Conservation (phyloP, 2,888 invertebrate species). For the Pimpla rufipes region DNA sequence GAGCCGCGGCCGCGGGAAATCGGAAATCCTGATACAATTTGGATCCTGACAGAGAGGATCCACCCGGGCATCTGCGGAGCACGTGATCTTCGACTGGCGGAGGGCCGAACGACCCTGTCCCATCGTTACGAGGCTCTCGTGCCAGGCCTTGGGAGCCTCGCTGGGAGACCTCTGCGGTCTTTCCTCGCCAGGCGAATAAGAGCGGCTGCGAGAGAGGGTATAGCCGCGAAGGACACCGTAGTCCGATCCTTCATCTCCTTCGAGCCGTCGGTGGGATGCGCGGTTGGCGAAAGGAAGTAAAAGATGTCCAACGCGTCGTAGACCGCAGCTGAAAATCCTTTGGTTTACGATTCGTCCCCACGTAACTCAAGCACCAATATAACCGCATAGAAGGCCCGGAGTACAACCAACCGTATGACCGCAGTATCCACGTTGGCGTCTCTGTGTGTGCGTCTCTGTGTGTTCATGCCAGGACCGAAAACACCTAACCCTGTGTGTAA, state of each 20-base stretch:
- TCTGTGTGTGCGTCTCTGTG: neutral
- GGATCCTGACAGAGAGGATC: slow-evolving; percentile 54
- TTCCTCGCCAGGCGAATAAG: neutral
- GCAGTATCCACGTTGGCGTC: neutral
- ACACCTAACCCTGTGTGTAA: slow-evolving; percentile 34
- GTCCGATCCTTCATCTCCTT: slow-evolving; percentile 14
- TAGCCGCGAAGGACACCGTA: slow-evolving; percentile 15
- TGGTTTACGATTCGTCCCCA: slow-evolving; percentile 34
- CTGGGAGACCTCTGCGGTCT: neutral
- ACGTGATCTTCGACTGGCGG: slow-evolving; percentile 22
- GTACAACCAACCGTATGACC: neutral
- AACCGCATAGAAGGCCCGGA: slow-evolving; percentile 18
- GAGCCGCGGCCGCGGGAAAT: slow-evolving; percentile 46
- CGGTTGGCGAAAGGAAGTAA: slow-evolving; percentile 15
- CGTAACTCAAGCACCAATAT: slow-evolving; percentile 31
- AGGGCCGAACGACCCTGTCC: slow-evolving; percentile 45
- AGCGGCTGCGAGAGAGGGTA: too few relatives aligned
- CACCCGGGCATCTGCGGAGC: neutral
- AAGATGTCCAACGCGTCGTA: slow-evolving; percentile 46
- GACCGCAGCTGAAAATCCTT: slow-evolving; percentile 46
- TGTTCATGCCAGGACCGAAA: neutral
- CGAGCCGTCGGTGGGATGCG: too few relatives aligned
- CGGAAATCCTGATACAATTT: slow-evolving; percentile 68
- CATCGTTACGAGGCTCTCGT: slow-evolving; percentile 29
- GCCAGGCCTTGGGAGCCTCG: neutral